Evolutionary conservation across 1,140 invertebrate species (phyloP), one percentile per base, ranked within the genome.

Genomic region (Euglossa dilemma): DNA sequence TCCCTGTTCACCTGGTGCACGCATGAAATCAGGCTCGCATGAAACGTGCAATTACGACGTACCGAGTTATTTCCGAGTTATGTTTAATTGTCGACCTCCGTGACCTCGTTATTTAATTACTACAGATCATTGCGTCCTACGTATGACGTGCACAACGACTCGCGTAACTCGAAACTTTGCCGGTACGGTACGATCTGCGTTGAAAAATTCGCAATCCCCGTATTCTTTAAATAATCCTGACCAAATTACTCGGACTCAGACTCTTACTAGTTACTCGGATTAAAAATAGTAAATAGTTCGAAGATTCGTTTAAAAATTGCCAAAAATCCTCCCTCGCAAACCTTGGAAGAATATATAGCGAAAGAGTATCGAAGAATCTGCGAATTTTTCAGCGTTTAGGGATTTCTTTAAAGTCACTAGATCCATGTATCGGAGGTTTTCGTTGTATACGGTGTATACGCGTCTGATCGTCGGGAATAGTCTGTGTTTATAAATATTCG

Each of bases 31-130:
- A 45, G 43, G 14, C 12, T 45, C 12, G 43, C 43, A 45, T 20
- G 59, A 66, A 43, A 16, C 74, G 28, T 66, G 6, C 61, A 77
- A 77, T 77, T 77, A 66, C 52, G 36, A 16, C 20, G 16, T 20
- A 18, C 12, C 70, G 23, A 45, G 50, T 80, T 63, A 80, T 75
- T 81, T 63, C 71, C 36, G 7, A n/a, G 28, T n/a, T 50, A 43
- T 47, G n/a, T 75, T 75, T 75, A 74, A 75, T 75, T 81, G 61
- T 75, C 71, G 36, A 74, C 50, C 61, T 64, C 50, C 43, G 47
- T 67, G 28, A 73, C 69, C 69, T 6, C 20, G 56, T 80, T 73
- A 63, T 73, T 80, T 80, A 73, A 80, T 80, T 80, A 80, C 69
- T 57, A 12, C 69, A 25, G 69, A 61, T 47, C 69, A 73, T n/a